Conservation (phyloP, 2,888 invertebrate species). For the Dusona sp. region DNA sequence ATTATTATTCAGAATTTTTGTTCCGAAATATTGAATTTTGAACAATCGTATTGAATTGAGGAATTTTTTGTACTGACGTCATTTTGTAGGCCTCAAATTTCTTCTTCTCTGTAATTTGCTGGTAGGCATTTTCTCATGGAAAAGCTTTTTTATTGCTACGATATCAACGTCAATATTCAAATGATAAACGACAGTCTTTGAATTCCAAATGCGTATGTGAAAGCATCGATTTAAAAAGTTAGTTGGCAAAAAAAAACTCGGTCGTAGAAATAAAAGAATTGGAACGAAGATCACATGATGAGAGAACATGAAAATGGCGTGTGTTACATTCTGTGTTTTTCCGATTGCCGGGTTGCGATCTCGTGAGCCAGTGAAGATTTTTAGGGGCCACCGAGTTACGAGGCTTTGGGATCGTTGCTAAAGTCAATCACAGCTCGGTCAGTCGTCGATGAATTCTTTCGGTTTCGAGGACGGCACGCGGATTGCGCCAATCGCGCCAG, state of each 20-base stretch:
- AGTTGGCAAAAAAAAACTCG: constrained; percentile 23
- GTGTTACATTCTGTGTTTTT: constrained; percentile 19
- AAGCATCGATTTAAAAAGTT: neutral
- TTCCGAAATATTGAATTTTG: too few relatives aligned
- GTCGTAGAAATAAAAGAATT: constrained; percentile 35
- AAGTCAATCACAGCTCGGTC: constrained; percentile 63
- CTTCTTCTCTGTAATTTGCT: too few relatives aligned
- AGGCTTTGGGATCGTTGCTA: constrained; percentile 60
- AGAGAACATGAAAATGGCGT: constrained; percentile 22
- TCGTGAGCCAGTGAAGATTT: constrained; percentile 45
- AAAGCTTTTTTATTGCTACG: neutral
- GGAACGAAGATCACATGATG: constrained; percentile 24
- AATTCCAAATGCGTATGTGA: neutral
- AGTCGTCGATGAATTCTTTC: constrained; percentile 76
- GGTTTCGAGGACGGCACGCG: constrained; percentile 83
- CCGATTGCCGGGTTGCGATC: constrained; percentile 42
- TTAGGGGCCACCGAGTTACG: constrained; percentile 57
- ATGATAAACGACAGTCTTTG: neutral
- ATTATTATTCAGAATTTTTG: too few relatives aligned
- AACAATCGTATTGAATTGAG: too few relatives aligned
- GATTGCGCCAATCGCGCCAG: constrained; percentile 75
- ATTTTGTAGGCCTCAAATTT: too few relatives aligned
- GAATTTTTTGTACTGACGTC: too few relatives aligned
- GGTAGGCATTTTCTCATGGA: too few relatives aligned
- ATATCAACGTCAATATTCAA: neutral